Evolutionary conservation across 2,113 vertebrate genomes (phyloP), one percentile per base, ranked within the genome.

Genomic region (Copsychus sechellarum): DNA sequence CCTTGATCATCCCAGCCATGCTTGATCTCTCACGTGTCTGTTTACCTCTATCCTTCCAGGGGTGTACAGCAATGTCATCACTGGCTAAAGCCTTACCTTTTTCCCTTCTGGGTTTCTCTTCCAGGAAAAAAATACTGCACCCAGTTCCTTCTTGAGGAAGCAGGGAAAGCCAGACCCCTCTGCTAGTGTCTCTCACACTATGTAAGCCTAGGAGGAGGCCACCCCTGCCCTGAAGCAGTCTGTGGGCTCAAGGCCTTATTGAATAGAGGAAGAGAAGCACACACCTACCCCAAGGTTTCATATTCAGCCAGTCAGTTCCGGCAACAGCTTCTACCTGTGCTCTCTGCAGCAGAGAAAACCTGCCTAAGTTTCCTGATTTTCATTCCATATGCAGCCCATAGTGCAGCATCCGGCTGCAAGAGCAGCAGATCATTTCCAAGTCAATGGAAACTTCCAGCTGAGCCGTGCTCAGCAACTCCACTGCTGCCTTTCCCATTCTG

Each of bases 41-140:
- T 47, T 61, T 57, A 29, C 9, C 14, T 62, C 25, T 25, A 18
- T 56, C 31, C 26, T 81, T 80, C 50, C 50, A 43, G 50, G 47
- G 29, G 16, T 14, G 5, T n/a, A 22, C 0, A 1, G 50, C 1
- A 2, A 64, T 43, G 60, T 40, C 36, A 81, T 42, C 2, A 0
- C 53, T 73, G 45, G 60, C 23, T 45, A 60, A 60, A 92, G 11
- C 9, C 25, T 11, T 23, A 10, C 23, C 14, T 9, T 42, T 73
- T 53, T 20, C 24, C 21, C 53, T 24, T 56, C n/a, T 38, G 19
- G 3, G 8, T 26, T 54, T 69, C 24, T 67, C 25, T 79, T 56
- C 33, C 28, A 57, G 48, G 34, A 38, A 43, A 73, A 73, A 25
- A 70, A 24, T 5, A 48, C 17, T 48, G 80, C n/a, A 38, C 5